Evolutionary conservation across 2,888 invertebrate species (phyloP).

Genomic region (Crematogaster levior): DNA sequence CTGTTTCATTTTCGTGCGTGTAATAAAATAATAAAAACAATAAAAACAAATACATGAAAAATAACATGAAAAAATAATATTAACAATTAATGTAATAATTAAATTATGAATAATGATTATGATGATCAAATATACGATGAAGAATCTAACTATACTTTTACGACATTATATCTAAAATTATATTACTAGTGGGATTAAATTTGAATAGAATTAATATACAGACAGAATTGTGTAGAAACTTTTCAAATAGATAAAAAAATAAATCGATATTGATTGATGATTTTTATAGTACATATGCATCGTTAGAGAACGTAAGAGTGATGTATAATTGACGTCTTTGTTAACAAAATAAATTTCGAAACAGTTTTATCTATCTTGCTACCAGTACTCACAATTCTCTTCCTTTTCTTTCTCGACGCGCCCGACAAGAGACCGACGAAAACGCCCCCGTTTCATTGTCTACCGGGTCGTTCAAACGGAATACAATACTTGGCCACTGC

Average conservation of each 20-base stretch:
- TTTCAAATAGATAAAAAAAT: background rate
- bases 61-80: no score
- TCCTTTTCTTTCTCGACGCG: constrained; percentile 48
- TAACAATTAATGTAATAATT: background rate
- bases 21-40: background rate
- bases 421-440: constrained; percentile 76
- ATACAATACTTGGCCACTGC: constrained; percentile 83
- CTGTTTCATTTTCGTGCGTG: background rate
- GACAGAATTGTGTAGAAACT: background rate
- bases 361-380: constrained; percentile 54
- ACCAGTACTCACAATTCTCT: constrained; percentile 16
- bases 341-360: constrained; percentile 60
- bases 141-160: background rate
- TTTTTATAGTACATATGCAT: background rate
- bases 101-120: background rate
- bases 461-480: constrained; percentile 79
- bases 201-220: background rate
- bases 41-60: no score
- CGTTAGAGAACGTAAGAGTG: background rate
- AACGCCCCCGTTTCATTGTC: constrained; percentile 85
- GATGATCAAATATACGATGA: background rate
- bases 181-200: background rate
- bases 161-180: no score
- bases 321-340: constrained; percentile 35
- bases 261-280: background rate